phyloP scores from a whole-genome alignment of 2,888 invertebrate genomes.

The Stegophylla sp. region DNA sequence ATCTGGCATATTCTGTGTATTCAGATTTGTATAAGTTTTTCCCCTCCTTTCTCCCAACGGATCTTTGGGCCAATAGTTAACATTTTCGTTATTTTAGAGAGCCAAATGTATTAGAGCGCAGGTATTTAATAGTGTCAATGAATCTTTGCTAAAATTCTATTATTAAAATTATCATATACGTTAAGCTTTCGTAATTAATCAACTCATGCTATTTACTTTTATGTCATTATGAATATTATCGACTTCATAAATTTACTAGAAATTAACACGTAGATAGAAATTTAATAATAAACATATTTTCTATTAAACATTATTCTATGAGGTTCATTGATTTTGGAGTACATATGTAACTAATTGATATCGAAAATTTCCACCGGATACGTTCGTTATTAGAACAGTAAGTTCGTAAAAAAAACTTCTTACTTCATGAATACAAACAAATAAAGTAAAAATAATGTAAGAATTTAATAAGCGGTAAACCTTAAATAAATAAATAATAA shows the following conservation, averaged over 20 bases:
- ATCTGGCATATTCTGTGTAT: conserved; percentile 8
- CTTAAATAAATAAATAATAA: too few relatives aligned
- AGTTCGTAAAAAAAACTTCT: neutral
- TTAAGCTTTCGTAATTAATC: neutral
- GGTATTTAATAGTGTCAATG: conserved; percentile 20
- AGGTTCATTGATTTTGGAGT: too few relatives aligned
- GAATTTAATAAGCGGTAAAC: too few relatives aligned
- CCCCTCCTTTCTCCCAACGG: neutral
- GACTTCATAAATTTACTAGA: too few relatives aligned
- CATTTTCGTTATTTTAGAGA: conserved; percentile 3
- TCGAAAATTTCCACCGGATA: neutral
- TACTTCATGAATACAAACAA: neutral
- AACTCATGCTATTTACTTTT: too few relatives aligned
- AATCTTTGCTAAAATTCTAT: conserved; percentile 25
- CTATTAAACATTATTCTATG: too few relatives aligned
- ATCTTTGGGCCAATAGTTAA: conserved; percentile 1
- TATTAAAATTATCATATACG: conserved; percentile 11
- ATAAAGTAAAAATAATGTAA: neutral
- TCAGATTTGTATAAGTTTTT: conserved; percentile 17
- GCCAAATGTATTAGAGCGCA: conserved; percentile 19
- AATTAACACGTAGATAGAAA: too few relatives aligned
- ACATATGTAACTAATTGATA: too few relatives aligned
- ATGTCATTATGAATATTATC: too few relatives aligned
- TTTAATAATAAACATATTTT: too few relatives aligned
- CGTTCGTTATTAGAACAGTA: neutral